Base-by-base conservation (phyloP, 2,797 vertebrate species). In the Echiichthys vipera region DNA sequence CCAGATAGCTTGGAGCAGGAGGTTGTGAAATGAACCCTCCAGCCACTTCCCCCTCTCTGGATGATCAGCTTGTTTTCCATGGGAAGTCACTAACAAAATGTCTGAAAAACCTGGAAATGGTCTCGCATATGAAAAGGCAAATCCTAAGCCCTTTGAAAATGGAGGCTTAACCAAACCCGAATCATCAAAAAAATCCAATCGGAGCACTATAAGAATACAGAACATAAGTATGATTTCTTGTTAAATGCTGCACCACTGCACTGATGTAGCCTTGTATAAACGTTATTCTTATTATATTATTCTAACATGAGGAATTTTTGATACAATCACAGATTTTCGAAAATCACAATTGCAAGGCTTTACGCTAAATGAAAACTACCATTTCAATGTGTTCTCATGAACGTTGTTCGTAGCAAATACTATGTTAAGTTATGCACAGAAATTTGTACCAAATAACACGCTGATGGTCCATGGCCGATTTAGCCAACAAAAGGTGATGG, bases 31-130 rank as follows among this genome's bases (percentile, higher is more conserved):
- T 56, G 20, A 80, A 65, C 20, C 32, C 51, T 24, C 56, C 20
- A 15, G 65, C 55, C 39, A 32, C 45, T 29, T 61, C 50, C 46
- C 25, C 12, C 13, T 3, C 30, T 81, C 17, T 25, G 77, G 42
- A 55, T 78, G 43, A 82, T 75, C 68, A 32, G 18, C 36, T 71
- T 50, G 39, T 75, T 85, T 81, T 86, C 42, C 63, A 70, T 68
- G 61, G 46, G 50, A 85, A 30, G 7, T 67, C 30, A 74, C 34
- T 70, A 79, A 74, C n/a, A 51, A 81, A 81, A 65, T 29, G 64
- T 83, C 46, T 61, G 51, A 53, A 40, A 55, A 57, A 78, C 36
- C 30, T 69, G 36, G 59, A 79, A 64, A 70, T 43, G 3, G 1
- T 56, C 50, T 39, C 15, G 9, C 34, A 59, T 29, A 32, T 42